Evolutionary conservation across 2,797 vertebrate species (phyloP).

Genomic region (Chaetodon trifasciatus): DNA sequence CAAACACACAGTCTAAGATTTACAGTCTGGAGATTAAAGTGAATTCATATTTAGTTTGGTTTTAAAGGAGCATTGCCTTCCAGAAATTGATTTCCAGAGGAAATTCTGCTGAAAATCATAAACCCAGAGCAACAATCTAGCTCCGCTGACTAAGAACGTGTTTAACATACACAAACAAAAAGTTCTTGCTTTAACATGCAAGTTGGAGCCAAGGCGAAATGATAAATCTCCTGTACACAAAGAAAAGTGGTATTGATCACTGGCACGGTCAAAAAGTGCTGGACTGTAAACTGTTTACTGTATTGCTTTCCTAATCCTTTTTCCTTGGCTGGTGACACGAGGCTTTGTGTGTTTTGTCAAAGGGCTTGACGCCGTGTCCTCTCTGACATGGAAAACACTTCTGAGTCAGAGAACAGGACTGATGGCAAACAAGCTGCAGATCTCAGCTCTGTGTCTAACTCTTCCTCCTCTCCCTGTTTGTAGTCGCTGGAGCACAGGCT

Average conservation of each 20-base stretch:
- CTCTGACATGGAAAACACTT: constrained; percentile 9
- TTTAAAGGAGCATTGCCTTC: neutral
- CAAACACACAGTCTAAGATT: neutral
- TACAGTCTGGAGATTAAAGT: neutral
- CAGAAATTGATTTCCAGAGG: neutral
- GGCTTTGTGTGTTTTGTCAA: constrained; percentile 15
- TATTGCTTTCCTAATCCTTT: neutral
- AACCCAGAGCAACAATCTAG: neutral
- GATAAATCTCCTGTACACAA: neutral
- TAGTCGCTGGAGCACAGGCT: constrained; percentile 87
- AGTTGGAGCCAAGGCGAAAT: constrained; percentile 9
- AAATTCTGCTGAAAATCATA: neutral
- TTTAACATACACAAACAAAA: neutral
- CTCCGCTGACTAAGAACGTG: neutral
- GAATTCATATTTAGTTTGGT: neutral
- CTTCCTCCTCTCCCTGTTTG: constrained; percentile 31
- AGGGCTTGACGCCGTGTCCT: neutral
- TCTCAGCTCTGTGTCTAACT: constrained; percentile 9
- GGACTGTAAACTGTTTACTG: neutral
- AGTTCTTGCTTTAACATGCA: neutral
- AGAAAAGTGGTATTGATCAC: constrained; percentile 18
- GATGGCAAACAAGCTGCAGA: neutral
- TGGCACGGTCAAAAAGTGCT: neutral
- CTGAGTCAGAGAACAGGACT: neutral
- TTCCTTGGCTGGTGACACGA: neutral